Conservation (phyloP, 2,888 invertebrate genomes). For the Himalopsyche tibetana region DNA sequence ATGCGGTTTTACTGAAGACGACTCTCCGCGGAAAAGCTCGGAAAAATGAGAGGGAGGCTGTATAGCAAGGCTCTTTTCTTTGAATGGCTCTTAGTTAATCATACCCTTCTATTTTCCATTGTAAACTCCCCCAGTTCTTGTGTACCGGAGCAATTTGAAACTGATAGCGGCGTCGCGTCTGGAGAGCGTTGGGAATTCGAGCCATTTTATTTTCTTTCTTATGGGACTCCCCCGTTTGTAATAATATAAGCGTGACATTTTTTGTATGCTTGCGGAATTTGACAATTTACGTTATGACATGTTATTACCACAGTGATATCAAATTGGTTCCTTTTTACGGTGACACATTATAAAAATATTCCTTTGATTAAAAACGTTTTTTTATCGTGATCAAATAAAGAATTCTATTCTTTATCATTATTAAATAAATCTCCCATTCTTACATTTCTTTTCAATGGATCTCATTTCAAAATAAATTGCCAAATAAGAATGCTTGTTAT, state of each 20-base stretch:
- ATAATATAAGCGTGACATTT: conserved; percentile 34
- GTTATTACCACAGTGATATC: conserved; percentile 9
- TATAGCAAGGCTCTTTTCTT: conserved; percentile 49
- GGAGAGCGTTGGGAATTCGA: conserved; percentile 50
- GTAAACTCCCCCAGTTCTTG: conserved; percentile 44
- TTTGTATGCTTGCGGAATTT: conserved; percentile 31
- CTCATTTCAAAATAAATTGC: too few species aligned
- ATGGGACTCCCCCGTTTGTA: conserved; percentile 5
- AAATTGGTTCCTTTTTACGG: neutral
- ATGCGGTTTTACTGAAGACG: conserved; percentile 11
- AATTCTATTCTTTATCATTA: too few species aligned
- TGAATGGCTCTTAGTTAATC: conserved; percentile 62
- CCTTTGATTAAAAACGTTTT: neutral
- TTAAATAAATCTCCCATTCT: too few species aligned
- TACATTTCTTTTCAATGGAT: too few species aligned
- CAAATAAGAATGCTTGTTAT: too few species aligned
- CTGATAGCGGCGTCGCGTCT: conserved; percentile 58
- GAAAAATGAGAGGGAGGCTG: conserved; percentile 35
- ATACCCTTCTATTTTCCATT: conserved; percentile 60
- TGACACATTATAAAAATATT: neutral
- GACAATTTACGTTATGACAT: conserved; percentile 34
- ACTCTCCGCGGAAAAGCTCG: neutral
- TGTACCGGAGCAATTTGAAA: conserved; percentile 50
- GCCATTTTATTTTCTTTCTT: conserved; percentile 54
- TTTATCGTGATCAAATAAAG: too few species aligned